These are phyloP conservation scores for Ailurus styani DNA, from an alignment of 2,113 vertebrate genomes.

Conservation along the genomic window DNA sequence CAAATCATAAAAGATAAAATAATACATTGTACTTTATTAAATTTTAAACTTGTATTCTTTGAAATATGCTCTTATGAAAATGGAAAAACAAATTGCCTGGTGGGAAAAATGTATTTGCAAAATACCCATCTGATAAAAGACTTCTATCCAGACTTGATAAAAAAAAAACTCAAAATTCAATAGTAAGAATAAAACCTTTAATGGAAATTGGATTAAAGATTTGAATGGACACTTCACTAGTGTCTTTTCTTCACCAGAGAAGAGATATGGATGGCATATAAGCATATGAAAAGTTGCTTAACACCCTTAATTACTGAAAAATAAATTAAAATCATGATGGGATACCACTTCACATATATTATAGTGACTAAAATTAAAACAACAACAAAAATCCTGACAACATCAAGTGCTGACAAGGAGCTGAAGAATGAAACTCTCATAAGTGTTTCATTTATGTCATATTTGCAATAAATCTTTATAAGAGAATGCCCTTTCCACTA, in stretches of 20 bases:
- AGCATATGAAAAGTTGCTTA: background rate
- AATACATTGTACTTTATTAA: background rate
- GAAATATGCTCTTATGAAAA: background rate
- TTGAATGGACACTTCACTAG: background rate
- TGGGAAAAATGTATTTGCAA: background rate
- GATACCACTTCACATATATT: background rate
- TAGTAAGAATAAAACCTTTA: background rate
- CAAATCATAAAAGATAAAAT: background rate
- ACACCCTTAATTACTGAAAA: background rate
- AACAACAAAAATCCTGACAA: background rate
- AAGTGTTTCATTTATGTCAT: background rate
- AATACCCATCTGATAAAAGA: background rate
- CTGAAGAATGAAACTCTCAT: background rate
- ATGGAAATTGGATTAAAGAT: background rate
- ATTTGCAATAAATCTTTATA: background rate
- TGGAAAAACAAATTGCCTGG: background rate
- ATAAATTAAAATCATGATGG: background rate
- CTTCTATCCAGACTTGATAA: background rate
- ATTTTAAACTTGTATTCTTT: background rate
- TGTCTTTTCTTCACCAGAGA: background rate
- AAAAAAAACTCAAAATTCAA: background rate
- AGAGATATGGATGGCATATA: background rate
- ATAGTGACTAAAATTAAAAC: background rate
- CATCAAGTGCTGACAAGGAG: background rate
- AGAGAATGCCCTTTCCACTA: background rate